Evolutionary conservation across 2,113 vertebrate species (phyloP).

Genomic region (Gambusia affinis): DNA sequence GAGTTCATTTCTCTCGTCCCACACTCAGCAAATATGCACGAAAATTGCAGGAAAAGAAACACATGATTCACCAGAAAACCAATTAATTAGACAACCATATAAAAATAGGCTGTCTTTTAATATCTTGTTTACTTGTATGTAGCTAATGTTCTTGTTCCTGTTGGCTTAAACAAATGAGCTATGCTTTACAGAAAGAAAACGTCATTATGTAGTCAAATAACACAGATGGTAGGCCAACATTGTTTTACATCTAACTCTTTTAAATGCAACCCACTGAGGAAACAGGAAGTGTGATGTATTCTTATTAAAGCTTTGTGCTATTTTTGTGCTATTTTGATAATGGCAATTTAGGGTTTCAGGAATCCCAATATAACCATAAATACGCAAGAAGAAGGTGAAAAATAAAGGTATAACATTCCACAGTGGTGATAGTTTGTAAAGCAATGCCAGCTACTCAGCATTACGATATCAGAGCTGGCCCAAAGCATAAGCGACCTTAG

Average conservation of each 20-base stretch:
- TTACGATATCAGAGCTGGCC: neutral
- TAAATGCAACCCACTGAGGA: neutral
- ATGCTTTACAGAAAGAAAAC: no score
- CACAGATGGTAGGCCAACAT: neutral
- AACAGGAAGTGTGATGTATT: neutral
- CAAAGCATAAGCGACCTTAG: neutral
- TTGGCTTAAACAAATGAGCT: neutral
- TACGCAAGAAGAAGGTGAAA: neutral
- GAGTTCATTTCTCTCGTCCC: conserved; percentile 24
- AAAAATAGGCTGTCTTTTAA: neutral
- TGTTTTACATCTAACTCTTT: neutral
- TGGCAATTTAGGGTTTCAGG: neutral
- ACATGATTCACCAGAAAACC: neutral
- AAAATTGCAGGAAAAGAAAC: no score
- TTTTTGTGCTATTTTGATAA: neutral
- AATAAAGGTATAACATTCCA: neutral
- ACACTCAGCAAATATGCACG: neutral
- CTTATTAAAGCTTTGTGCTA: neutral
- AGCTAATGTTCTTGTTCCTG: neutral
- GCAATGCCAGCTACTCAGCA: neutral
- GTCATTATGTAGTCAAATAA: no score
- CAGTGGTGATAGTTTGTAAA: neutral
- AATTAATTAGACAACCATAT: no score
- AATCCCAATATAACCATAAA: neutral
- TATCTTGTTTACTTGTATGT: neutral